Percentiles rank a stretch among this genome's conserved stretches.
These are phyloP conservation scores for Parnassius glacialis DNA, from an alignment of 2,888 invertebrate species.

Conservation along the genomic window DNA sequence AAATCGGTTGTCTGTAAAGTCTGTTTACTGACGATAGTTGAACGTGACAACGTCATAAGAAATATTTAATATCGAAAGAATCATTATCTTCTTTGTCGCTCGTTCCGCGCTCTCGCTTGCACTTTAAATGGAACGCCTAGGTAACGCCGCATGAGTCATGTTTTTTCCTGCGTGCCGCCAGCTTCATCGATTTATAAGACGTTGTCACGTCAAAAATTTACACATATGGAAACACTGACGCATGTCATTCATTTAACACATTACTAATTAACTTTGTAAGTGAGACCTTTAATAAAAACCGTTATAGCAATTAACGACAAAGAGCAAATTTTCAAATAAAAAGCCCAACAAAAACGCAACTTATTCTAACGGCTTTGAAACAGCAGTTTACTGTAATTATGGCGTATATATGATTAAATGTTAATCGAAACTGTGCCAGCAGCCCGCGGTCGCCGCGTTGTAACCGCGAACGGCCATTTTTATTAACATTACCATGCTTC, in stretches of 20 bases:
- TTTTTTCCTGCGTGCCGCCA: no score
- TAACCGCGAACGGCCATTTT: background rate
- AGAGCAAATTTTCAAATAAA: slow-evolving; percentile 3
- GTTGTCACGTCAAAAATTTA: no score
- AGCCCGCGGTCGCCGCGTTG: background rate
- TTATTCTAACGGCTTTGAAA: slow-evolving; percentile 10
- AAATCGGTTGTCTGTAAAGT: no score
- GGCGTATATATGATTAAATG: slow-evolving; percentile 25
- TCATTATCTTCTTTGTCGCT: no score
- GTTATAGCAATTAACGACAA: slow-evolving; percentile 11
- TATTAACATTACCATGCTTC: slow-evolving; percentile 27
- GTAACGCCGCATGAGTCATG: no score
- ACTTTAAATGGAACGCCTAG: no score
- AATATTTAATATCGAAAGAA: no score
- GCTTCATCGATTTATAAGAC: no score
- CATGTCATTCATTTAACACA: background rate
- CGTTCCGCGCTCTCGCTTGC: no score
- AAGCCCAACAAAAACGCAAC: slow-evolving; percentile 1
- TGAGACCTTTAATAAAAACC: slow-evolving; percentile 2
- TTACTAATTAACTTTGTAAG: slow-evolving; percentile 1
- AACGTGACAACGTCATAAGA: no score
- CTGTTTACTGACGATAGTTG: no score
- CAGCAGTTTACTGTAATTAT: slow-evolving; percentile 14
- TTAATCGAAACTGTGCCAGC: slow-evolving; percentile 29
- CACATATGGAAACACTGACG: no score